Conservation (phyloP, 2,888 invertebrate species). For the Glyphotaelius pellucidus region DNA sequence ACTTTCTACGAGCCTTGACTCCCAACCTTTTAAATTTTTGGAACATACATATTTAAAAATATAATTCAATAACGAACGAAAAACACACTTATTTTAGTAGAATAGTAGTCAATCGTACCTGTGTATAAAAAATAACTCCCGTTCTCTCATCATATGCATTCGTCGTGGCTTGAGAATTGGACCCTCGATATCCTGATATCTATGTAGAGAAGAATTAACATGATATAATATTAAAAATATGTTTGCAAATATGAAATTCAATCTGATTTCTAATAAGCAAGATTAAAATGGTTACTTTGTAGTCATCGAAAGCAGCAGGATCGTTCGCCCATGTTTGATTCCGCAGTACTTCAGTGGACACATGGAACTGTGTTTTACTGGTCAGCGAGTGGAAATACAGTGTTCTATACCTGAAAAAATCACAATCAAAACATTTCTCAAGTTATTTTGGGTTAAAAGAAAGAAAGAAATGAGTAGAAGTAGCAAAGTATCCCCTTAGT, state of each 20-base stretch:
- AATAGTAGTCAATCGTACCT: constrained; percentile 71
- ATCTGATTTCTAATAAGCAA: neutral
- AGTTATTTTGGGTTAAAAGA: too few relatives aligned
- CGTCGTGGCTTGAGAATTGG: constrained; percentile 84
- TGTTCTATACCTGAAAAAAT: constrained; percentile 77
- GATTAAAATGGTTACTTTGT: constrained; percentile 76
- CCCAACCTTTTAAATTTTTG: too few relatives aligned
- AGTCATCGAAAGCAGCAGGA: constrained; percentile 83
- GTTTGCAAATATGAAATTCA: too few relatives aligned
- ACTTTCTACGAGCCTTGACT: too few relatives aligned
- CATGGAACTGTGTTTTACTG: constrained; percentile 87
- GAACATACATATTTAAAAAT: too few relatives aligned
- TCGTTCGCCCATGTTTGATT: constrained; percentile 84
- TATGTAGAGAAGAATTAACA: constrained; percentile 57
- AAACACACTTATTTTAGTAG: too few relatives aligned
- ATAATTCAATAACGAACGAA: too few relatives aligned
- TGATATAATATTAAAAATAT: neutral
- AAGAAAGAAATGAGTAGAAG: too few relatives aligned
- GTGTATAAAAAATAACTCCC: constrained; percentile 86
- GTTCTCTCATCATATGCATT: constrained; percentile 83
- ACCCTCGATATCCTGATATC: constrained; percentile 81
- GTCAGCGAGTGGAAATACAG: constrained; percentile 90
- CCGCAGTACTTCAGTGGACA: constrained; percentile 84
- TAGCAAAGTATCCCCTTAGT: too few relatives aligned
- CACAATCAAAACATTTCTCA: neutral